Base-by-base conservation (phyloP, 2,888 invertebrate species). In the Myathropa florea region DNA sequence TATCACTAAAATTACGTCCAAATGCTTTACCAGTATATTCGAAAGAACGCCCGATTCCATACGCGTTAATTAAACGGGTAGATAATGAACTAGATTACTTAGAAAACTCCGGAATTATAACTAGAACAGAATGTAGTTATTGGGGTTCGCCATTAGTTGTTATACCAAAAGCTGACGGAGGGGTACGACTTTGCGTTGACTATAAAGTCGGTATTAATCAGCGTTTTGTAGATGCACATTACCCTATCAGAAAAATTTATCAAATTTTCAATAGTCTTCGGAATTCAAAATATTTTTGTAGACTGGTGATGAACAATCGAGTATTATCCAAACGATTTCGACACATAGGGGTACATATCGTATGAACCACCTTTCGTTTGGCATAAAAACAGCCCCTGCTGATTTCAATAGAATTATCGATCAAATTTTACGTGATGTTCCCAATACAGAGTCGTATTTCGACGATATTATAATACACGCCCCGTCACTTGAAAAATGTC, bases 351-450 rank as follows among this genome's bases (percentile, higher is more conserved):
- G 75, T 57, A 59, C 79, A 18, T 87, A 79, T 33, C 36, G 10
- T 64, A 70, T 68, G 77, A 77, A 77, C 28, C 68, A 67, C 4
- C 39, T 68, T n/a, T 68, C 60, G 6, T 77, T 77, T 61, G 77
- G 77, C 61, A 82, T 82, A n/a, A 76, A 76, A 72, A 59, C 70
- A 14, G 85, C 79, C 39, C 83, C n/a, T n/a, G n/a, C n/a, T n/a
- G n/a, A n/a, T n/a, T n/a, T n/a, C n/a, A n/a, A n/a, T n/a, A n/a
- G n/a, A n/a, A n/a, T n/a, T n/a, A n/a, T n/a, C n/a, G n/a, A n/a
- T n/a, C n/a, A n/a, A n/a, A n/a, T n/a, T n/a, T n/a, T n/a, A n/a
- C n/a, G n/a, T n/a, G n/a, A n/a, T n/a, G n/a, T n/a, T n/a, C n/a
- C n/a, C n/a, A n/a, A n/a, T n/a, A n/a, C n/a, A n/a, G n/a, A n/a